phyloP scores from a whole-genome alignment of 2,888 invertebrate genomes.

The Drosophila nr. medialis region DNA sequence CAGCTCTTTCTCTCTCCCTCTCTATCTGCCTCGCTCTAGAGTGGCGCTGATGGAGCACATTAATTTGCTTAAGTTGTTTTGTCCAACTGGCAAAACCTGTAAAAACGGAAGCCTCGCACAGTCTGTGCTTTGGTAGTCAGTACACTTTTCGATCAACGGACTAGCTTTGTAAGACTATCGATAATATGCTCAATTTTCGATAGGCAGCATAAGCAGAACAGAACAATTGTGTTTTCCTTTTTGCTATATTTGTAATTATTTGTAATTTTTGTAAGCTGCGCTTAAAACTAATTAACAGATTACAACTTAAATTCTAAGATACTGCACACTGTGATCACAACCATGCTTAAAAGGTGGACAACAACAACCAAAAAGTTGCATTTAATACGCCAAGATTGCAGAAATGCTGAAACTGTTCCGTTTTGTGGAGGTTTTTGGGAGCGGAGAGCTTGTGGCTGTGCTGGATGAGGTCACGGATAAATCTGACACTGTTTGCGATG shows the following conservation, averaged over 20 bases:
- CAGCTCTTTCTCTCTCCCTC: conserved; percentile 12
- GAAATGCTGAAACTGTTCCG: conserved; percentile 84
- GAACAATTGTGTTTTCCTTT: neutral
- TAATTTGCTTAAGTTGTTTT: conserved; percentile 68
- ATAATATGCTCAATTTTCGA: conserved; percentile 15
- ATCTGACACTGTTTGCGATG: neutral
- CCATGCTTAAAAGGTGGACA: conserved; percentile 23
- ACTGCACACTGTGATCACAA: conserved; percentile 75
- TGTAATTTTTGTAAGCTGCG: conserved; percentile 28
- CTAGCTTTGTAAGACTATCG: conserved; percentile 23
- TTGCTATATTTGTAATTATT: conserved; percentile 1
- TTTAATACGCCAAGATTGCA: conserved; percentile 83
- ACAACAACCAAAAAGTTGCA: neutral
- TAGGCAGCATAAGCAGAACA: neutral
- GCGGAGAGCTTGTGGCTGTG: conserved; percentile 38
- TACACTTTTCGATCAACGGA: neutral
- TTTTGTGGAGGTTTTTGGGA: conserved; percentile 63
- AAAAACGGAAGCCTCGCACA: conserved; percentile 71
- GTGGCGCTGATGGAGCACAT: conserved; percentile 71
- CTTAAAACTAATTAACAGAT: conserved; percentile 57
- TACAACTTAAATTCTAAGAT: conserved; percentile 47
- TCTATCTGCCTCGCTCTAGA: conserved; percentile 24
- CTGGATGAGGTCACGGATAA: neutral
- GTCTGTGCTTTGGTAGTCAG: conserved; percentile 27
- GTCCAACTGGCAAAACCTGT: conserved; percentile 63